A percentile compares a stretch with the other conserved stretches of the same genome.
Conservation (phyloP, 2,888 invertebrate genomes). For the Ochropacha duplaris region DNA sequence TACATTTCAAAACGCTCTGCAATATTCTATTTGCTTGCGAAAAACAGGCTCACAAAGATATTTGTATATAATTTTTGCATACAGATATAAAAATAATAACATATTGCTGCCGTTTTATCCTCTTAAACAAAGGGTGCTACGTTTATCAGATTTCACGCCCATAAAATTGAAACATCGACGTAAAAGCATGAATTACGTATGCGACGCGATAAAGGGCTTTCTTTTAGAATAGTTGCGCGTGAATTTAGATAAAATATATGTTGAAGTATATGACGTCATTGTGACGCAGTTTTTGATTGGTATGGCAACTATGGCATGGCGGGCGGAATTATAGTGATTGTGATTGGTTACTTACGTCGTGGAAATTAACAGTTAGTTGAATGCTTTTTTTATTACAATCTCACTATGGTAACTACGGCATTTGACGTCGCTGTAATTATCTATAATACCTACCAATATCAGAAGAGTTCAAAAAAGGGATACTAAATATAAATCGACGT, state of each 20-base stretch:
- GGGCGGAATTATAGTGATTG: background rate
- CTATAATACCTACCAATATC: too few species aligned
- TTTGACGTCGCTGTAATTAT: too few species aligned
- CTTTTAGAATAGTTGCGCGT: background rate
- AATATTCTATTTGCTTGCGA: background rate
- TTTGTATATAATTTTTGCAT: background rate
- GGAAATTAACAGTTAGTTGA: background rate
- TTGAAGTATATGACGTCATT: background rate
- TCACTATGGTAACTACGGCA: too few species aligned
- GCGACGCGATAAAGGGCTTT: background rate
- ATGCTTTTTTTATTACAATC: too few species aligned
- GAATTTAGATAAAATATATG: background rate
- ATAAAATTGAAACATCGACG: constrained; percentile 3
- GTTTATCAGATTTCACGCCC: constrained; percentile 1
- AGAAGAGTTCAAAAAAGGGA: too few species aligned
- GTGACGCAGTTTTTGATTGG: background rate
- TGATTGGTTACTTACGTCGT: background rate
- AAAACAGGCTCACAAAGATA: background rate
- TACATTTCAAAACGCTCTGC: background rate
- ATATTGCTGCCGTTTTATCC: background rate
- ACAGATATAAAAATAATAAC: background rate
- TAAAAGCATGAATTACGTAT: constrained; percentile 3
- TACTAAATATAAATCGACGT: too few species aligned
- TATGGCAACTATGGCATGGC: too few species aligned
- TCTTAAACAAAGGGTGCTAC: background rate